These are phyloP conservation scores for Eupithecia pulchellata DNA, from an alignment of 2,888 invertebrate genomes.

Conservation along the genomic window DNA sequence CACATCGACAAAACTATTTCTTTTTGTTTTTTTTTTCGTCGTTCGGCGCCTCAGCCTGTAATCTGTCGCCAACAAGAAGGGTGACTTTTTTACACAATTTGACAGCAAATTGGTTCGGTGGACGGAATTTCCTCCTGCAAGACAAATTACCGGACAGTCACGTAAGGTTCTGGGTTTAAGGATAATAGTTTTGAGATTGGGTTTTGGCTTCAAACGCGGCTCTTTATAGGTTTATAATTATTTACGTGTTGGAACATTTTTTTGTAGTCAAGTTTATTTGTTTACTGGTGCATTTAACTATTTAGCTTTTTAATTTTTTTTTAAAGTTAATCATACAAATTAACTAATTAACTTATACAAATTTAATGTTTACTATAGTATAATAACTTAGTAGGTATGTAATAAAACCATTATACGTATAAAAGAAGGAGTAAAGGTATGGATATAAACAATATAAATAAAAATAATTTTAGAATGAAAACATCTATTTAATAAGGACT, in stretches of 20 bases:
- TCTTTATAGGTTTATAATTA: not conserved
- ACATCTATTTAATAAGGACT: no score
- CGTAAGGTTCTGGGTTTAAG: slow-evolving; percentile 31
- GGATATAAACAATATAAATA: no score
- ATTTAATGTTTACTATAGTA: no score
- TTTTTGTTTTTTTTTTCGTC: slow-evolving; percentile 50
- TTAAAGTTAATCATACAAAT: no score
- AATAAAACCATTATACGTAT: no score
- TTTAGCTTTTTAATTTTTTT: no score
- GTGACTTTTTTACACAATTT: slow-evolving; percentile 57
- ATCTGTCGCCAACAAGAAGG: slow-evolving; percentile 68
- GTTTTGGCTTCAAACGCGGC: not conserved
- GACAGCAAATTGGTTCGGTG: slow-evolving; percentile 60
- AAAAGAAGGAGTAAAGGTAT: no score
- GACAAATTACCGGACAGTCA: slow-evolving; percentile 47
- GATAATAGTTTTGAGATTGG: slow-evolving; percentile 24
- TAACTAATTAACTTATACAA: no score
- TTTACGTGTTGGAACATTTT: not conserved
- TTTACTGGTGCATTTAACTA: no score
- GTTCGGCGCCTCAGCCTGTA: slow-evolving; percentile 67
- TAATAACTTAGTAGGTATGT: no score
- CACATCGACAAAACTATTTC: slow-evolving; percentile 67
- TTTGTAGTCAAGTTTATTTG: no score
- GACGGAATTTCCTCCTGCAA: slow-evolving; percentile 47
- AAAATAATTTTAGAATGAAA: no score